These are phyloP conservation scores for Cnemophilus loriae DNA, from an alignment of 2,113 vertebrate species.

Conservation along the genomic window DNA sequence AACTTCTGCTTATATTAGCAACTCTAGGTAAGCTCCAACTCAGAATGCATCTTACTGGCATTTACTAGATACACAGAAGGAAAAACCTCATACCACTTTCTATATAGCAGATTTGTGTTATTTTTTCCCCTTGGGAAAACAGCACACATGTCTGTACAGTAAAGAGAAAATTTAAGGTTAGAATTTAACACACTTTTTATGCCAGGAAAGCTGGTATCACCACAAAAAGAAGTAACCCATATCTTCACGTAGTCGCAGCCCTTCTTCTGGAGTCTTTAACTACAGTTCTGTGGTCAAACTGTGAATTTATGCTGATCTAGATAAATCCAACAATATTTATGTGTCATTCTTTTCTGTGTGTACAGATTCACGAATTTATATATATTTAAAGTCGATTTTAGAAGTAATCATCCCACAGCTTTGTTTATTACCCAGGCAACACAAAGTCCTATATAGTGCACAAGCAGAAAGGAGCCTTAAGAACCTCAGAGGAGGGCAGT, in stretches of 20 bases:
- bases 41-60: neutral
- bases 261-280: neutral
- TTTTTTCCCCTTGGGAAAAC: neutral
- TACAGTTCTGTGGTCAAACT: neutral
- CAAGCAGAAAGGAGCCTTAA: neutral
- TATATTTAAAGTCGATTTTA: neutral
- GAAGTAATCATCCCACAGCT: neutral
- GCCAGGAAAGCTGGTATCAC: neutral
- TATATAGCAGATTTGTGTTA: neutral
- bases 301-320: neutral
- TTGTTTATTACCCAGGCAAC: neutral
- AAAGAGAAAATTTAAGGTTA: neutral
- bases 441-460: neutral
- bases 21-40: neutral
- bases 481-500: neutral
- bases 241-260: neutral
- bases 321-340: neutral
- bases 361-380: neutral
- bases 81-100: neutral
- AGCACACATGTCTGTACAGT: neutral
- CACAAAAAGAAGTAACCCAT: neutral
- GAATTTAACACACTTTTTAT: neutral
- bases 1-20: neutral
- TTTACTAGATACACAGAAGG: neutral
- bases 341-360: neutral